Conservation (phyloP, 2,797 vertebrate genomes). For the Eulemur albifrons region DNA sequence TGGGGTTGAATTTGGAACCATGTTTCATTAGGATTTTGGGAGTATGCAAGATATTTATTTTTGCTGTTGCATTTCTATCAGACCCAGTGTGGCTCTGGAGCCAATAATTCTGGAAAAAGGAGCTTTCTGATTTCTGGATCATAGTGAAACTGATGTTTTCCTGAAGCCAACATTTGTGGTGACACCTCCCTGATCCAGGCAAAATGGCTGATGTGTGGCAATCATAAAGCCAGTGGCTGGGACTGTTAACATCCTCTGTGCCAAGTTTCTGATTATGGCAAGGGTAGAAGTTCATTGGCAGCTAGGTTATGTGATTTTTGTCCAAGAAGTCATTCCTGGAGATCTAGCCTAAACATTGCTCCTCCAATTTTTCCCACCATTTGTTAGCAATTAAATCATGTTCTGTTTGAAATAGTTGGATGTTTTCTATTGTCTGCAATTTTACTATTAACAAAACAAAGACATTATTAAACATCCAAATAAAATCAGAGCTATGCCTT, state of each 20-base stretch:
- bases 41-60: neutral
- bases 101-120: neutral
- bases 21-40: neutral
- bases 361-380: neutral
- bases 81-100: neutral
- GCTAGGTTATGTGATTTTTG: neutral
- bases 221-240: neutral
- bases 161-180: neutral
- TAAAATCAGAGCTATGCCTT: neutral
- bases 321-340: neutral
- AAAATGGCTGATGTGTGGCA: neutral
- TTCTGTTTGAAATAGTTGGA: neutral
- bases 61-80: neutral
- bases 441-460: neutral
- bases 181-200: neutral
- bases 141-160: neutral
- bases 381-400: neutral
- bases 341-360: neutral
- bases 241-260: neutral
- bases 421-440: neutral
- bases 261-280: neutral
- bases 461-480: neutral
- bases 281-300: neutral
- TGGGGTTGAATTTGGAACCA: slow-evolving; percentile 25
- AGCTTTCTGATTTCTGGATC: neutral